Conservation (phyloP, 2,888 invertebrate genomes). For the Vesta saturnalis region DNA sequence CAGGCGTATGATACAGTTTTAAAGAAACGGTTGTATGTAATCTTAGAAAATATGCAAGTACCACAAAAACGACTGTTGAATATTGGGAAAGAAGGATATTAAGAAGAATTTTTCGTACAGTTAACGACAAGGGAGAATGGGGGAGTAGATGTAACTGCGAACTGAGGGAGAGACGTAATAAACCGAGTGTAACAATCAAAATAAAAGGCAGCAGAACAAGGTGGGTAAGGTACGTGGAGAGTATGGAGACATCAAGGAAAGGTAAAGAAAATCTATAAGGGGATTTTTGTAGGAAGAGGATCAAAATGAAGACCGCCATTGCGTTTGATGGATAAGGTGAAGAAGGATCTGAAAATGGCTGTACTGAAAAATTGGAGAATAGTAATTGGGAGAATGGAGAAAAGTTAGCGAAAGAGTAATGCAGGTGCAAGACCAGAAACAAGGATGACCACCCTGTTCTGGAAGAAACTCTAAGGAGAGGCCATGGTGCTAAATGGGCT, state of each 20-base stretch:
- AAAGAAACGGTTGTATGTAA: not conserved
- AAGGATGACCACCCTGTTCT: not conserved
- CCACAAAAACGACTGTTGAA: not conserved
- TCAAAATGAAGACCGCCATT: not conserved
- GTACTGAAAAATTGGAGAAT: not conserved
- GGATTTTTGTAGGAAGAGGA: not conserved
- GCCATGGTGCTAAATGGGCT: not conserved
- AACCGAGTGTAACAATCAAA: no score
- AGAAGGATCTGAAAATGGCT: not conserved
- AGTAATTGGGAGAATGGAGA: no score
- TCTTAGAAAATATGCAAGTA: not conserved
- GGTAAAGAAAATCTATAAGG: not conserved
- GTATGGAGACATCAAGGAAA: not conserved
- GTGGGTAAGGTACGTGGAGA: no score
- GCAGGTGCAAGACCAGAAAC: no score
- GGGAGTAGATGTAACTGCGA: not conserved
- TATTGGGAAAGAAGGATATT: not conserved
- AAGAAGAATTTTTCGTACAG: not conserved
- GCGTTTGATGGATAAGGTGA: not conserved
- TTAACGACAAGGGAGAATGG: not conserved
- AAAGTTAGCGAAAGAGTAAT: not conserved
- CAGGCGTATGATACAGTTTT: not conserved
- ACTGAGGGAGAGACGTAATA: not conserved
- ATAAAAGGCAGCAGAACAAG: not conserved
- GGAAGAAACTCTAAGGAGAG: not conserved